Percentiles rank a stretch among this genome's conserved stretches.
Evolutionary conservation across 2,113 vertebrate genomes (phyloP).

Genomic region (Lasiurus cinereus): DNA sequence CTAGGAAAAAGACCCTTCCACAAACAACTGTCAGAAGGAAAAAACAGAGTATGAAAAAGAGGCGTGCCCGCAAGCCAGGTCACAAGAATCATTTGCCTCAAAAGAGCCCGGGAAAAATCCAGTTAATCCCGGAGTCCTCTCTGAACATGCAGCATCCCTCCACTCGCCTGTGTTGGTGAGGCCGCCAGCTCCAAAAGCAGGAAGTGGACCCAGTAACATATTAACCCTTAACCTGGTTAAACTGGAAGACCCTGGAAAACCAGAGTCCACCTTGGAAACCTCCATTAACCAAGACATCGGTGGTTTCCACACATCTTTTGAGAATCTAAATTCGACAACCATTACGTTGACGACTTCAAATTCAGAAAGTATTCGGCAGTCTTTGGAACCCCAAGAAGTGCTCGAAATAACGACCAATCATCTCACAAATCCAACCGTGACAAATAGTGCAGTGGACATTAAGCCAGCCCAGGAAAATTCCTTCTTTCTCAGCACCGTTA

Average conservation of each 20-base stretch:
- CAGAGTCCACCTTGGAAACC: conserved; percentile 72
- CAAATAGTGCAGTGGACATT: conserved; percentile 78
- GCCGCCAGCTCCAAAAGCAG: conserved; percentile 51
- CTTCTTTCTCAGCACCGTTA: conserved; percentile 85
- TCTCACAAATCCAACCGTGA: conserved; percentile 74
- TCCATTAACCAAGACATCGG: conserved; percentile 71
- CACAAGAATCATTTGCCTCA: conserved; percentile 67
- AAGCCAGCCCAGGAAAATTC: conserved; percentile 83
- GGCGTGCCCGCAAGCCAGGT: conserved; percentile 53
- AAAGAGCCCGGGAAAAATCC: conserved; percentile 81
- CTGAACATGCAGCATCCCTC: conserved; percentile 63
- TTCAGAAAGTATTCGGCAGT: conserved; percentile 73
- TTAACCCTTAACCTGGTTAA: conserved; percentile 65
- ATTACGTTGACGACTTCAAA: conserved; percentile 82
- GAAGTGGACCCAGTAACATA: conserved; percentile 51
- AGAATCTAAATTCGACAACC: conserved; percentile 81
- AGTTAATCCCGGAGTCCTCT: conserved; percentile 61
- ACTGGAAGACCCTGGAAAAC: conserved; percentile 59
- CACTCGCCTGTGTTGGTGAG: conserved; percentile 57
- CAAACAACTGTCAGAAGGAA: conserved; percentile 66
- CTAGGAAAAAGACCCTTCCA: conserved; percentile 82
- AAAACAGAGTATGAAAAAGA: conserved; percentile 66
- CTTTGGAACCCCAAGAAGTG: conserved; percentile 78
- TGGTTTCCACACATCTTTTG: conserved; percentile 63
- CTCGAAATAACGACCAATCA: conserved; percentile 76